Evolutionary conservation across 2,888 invertebrate genomes (phyloP), one percentile per base, ranked within the genome.

Genomic region (Seira sanloemensis): DNA sequence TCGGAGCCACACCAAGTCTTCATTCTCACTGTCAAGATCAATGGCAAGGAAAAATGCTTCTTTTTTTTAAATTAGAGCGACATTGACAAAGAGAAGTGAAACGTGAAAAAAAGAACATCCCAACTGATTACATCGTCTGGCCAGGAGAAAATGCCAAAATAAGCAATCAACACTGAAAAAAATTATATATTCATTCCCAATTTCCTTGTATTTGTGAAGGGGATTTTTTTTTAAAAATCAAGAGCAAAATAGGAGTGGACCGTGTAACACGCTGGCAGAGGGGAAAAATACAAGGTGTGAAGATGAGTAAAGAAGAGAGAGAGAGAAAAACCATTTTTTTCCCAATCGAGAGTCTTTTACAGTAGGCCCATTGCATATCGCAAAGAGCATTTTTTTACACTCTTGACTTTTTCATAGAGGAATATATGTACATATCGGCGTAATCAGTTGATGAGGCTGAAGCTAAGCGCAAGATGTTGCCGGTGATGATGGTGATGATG

Each of bases 401-500:
- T n/a, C 50, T 50, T 50, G 12, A 50, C 50, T n/a, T 50, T 50
- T 18, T 50, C 50, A n/a, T 50, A n/a, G 12, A 50, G 50, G 50
- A 50, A 50, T 12, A 50, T n/a, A n/a, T n/a, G n/a, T n/a, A n/a
- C n/a, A 12, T 18, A 50, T 50, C 50, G n/a, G 50, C n/a, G 50
- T 50, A 50, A 50, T 50, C 50, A 50, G 16, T 18, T 16, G 50
- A 50, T 50, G 50, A 37, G 4, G 37, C 4, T 37, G 37, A 37
- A 7, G 37, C 12, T 50, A 18, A 50, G 50, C n/a, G n/a, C n/a
- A n/a, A n/a, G 16, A 2, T 50, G 50, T 5, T 21, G 27, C 46
- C 19, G 50, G 24, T 58, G 68, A 68, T 80, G 26, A n/a, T 66
- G 79, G 2, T 80, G 69, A 69, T 80, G 75, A 76, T 62, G 66